These are phyloP conservation scores for Chymomyza procnemis DNA, from an alignment of 2,888 invertebrate species.

Conservation along the genomic window DNA sequence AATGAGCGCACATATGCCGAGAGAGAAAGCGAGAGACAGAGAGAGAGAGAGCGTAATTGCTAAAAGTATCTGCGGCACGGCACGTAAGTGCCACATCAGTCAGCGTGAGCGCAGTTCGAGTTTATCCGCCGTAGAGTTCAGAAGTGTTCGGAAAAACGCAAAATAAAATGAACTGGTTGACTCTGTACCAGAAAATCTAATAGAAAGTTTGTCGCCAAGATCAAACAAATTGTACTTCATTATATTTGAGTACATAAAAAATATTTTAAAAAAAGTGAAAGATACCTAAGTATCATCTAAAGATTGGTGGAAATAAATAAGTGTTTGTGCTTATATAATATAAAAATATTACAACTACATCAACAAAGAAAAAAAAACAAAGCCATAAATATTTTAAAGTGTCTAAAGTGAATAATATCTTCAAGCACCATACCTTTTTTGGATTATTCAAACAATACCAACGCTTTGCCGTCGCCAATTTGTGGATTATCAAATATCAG, in stretches of 20 bases:
- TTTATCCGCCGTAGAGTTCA: conserved; percentile 75
- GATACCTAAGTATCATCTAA: conserved; percentile 22
- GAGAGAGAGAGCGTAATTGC: conserved; percentile 13
- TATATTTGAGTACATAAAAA: conserved; percentile 7
- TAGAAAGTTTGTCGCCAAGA: conserved; percentile 3
- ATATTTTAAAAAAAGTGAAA: conserved; percentile 26
- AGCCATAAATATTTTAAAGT: not conserved
- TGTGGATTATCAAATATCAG: not conserved
- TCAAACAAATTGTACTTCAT: not conserved
- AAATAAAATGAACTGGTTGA: conserved; percentile 34
- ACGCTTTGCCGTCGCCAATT: not conserved
- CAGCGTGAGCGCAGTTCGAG: conserved; percentile 75
- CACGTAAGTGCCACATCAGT: conserved; percentile 36
- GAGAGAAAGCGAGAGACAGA: conserved; percentile 8
- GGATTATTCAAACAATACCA: not conserved
- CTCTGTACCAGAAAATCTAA: not conserved
- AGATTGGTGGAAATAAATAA: conserved; percentile 28
- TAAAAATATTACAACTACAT: not conserved
- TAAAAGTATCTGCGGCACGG: not conserved
- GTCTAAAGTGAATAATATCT: not conserved
- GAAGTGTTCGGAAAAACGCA: conserved; percentile 73
- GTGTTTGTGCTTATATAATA: conserved; percentile 37
- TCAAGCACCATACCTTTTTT: not conserved
- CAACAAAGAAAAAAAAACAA: conserved; percentile 5
- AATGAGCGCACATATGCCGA: too few relatives aligned